Evolutionary conservation across 2,113 vertebrate genomes (phyloP).

Genomic region (Lanius ludovicianus): DNA sequence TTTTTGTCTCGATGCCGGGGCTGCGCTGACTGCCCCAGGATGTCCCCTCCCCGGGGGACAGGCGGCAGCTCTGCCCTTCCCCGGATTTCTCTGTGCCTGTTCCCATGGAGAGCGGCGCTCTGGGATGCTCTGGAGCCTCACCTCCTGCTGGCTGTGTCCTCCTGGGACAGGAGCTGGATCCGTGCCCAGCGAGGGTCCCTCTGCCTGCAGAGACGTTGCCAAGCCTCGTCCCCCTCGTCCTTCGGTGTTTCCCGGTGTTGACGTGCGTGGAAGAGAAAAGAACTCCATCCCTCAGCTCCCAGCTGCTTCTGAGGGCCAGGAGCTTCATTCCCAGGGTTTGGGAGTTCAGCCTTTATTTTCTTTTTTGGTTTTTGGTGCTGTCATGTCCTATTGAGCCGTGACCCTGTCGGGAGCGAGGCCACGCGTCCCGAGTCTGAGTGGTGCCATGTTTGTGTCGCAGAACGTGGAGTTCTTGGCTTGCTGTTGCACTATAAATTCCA

Average conservation of each 20-base stretch:
- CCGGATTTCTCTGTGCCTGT: neutral
- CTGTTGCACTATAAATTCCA: neutral
- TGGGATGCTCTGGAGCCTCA: neutral
- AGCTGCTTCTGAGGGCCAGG: neutral
- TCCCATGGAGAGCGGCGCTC: neutral
- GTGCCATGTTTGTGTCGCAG: neutral
- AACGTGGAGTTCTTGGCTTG: neutral
- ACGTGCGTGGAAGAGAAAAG: neutral
- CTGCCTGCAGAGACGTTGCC: neutral
- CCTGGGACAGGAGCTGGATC: neutral
- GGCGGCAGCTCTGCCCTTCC: neutral
- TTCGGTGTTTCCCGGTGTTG: accelerated
- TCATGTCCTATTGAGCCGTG: neutral
- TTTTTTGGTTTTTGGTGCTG: neutral
- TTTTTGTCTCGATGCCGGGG: neutral
- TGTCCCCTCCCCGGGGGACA: neutral
- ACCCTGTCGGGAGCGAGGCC: neutral
- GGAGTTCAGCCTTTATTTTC: neutral
- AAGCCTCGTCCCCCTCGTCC: neutral
- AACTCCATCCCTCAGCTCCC: accelerated
- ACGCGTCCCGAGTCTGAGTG: neutral
- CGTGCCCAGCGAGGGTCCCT: neutral
- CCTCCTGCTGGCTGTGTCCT: neutral
- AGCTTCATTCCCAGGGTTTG: neutral
- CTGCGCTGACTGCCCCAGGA: neutral